These are phyloP conservation scores for Diaphora mendica DNA, from an alignment of 2,888 invertebrate genomes.

Conservation along the genomic window DNA sequence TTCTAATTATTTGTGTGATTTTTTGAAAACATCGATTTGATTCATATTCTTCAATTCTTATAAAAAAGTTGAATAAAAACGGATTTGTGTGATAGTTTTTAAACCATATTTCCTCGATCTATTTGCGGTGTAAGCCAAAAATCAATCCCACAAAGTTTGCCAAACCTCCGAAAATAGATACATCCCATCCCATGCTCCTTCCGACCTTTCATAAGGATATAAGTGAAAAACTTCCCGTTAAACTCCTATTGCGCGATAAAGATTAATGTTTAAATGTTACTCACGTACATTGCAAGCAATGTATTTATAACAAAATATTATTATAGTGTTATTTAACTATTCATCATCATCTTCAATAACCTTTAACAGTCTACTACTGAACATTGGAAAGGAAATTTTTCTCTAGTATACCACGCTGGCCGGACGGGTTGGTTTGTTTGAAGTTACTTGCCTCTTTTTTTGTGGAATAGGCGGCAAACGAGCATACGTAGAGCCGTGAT, in stretches of 20 bases:
- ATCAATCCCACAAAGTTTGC: slow-evolving; percentile 10
- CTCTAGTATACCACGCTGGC: too few relatives aligned
- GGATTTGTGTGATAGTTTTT: neutral
- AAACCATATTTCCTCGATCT: neutral
- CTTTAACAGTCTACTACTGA: too few relatives aligned
- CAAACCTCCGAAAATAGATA: slow-evolving; percentile 8
- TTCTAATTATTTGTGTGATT: too few relatives aligned
- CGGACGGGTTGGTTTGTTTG: too few relatives aligned
- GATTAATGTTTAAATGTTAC: slow-evolving; percentile 18
- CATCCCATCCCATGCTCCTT: neutral
- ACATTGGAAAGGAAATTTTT: too few relatives aligned
- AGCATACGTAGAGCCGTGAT: too few relatives aligned
- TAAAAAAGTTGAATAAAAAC: neutral
- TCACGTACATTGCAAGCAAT: neutral
- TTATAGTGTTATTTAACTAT: neutral
- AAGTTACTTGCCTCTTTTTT: too few relatives aligned
- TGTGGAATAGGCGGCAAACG: too few relatives aligned
- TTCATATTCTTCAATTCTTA: neutral
- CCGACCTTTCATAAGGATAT: slow-evolving; percentile 12
- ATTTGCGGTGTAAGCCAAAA: slow-evolving; percentile 3
- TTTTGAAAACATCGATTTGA: neutral
- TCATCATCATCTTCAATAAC: too few relatives aligned
- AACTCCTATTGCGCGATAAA: neutral
- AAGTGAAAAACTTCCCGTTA: slow-evolving; percentile 11
- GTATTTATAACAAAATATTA: neutral